A percentile compares a stretch with the other conserved stretches of the same genome.
Conservation (phyloP, 1,140 invertebrate genomes). For the Hormaphis cornu region DNA sequence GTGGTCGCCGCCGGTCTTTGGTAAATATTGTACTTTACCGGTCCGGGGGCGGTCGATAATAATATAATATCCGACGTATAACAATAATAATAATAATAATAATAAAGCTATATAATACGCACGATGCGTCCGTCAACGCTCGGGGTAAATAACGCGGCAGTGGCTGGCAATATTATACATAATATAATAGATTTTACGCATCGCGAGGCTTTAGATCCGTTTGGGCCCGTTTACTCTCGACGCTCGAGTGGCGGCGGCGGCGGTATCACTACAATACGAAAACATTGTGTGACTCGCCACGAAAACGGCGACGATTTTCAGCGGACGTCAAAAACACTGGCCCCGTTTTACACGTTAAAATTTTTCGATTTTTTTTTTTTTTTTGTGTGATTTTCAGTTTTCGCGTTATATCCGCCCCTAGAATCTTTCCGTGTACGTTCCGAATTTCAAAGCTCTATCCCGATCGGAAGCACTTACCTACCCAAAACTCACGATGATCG, state of each 20-base stretch:
- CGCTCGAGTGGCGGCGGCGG: background rate
- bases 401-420: too few relatives aligned
- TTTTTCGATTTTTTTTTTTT: too few relatives aligned
- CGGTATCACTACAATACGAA: background rate
- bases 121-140: background rate
- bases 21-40: background rate
- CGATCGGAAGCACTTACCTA: too few relatives aligned
- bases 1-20: too few relatives aligned
- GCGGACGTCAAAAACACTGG: too few relatives aligned
- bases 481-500: too few relatives aligned
- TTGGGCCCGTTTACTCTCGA: background rate
- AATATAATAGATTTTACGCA: slow-evolving; percentile 15
- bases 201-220: background rate
- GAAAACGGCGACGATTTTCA: too few relatives aligned
- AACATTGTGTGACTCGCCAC: too few relatives aligned
- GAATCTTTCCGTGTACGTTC: too few relatives aligned
- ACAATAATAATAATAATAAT: slow-evolving; percentile 10
- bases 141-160: background rate
- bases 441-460: too few relatives aligned
- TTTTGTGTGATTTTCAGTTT: too few relatives aligned
- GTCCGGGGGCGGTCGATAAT: background rate
- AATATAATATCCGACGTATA: slow-evolving; percentile 1
- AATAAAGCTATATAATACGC: background rate
- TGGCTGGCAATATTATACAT: background rate
- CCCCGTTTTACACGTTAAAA: too few relatives aligned